phyloP scores from a whole-genome alignment of 2,888 invertebrate genomes.

The Xestia c-nigrum region DNA sequence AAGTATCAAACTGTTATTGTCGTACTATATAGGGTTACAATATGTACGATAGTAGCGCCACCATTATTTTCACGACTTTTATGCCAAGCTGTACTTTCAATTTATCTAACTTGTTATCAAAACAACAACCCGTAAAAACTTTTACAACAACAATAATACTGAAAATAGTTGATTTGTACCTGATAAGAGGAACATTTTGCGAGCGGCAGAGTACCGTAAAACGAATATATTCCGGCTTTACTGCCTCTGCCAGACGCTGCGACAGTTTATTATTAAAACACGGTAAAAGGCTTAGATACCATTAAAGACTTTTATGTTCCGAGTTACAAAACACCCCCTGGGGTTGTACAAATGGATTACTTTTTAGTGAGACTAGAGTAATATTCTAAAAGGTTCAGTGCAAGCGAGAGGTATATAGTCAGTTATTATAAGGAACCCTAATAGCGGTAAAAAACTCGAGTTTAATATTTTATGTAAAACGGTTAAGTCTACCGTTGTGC shows the following conservation, averaged over 20 bases:
- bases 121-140: slow-evolving; percentile 9
- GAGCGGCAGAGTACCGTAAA: slow-evolving; percentile 46
- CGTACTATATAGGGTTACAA: too few species aligned
- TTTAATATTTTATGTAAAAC: slow-evolving; percentile 37
- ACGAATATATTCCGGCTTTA: slow-evolving; percentile 50
- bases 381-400: slow-evolving; percentile 29
- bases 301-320: slow-evolving; percentile 66
- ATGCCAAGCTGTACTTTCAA: too few species aligned
- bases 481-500: background rate
- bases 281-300: slow-evolving; percentile 63
- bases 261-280: slow-evolving; percentile 66
- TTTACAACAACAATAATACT: slow-evolving; percentile 13
- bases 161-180: slow-evolving; percentile 33
- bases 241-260: slow-evolving; percentile 47
- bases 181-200: slow-evolving; percentile 40
- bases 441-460: slow-evolving; percentile 4
- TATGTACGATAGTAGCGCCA: too few species aligned
- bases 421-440: slow-evolving; percentile 24
- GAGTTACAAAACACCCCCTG: slow-evolving; percentile 62
- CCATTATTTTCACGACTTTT: too few species aligned
- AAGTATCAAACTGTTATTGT: too few species aligned
- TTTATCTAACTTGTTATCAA: slow-evolving; percentile 17
- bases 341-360: slow-evolving; percentile 62
- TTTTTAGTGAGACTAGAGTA: slow-evolving; percentile 45
- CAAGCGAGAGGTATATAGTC: background rate